Evolutionary conservation across 2,888 invertebrate genomes (phyloP).

Genomic region (Lasioglossum marginatum): DNA sequence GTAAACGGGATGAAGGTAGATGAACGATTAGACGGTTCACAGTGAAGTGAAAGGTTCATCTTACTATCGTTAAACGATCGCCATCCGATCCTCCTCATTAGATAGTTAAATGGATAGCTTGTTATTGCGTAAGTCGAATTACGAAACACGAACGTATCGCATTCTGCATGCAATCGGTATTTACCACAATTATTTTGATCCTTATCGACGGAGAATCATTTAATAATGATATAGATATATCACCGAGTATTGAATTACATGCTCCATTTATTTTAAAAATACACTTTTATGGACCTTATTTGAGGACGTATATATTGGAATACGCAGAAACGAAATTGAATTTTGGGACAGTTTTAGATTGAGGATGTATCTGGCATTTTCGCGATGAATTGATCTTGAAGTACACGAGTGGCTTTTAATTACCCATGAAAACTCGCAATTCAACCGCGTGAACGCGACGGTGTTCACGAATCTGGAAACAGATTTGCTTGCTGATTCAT

Average conservation of each 20-base stretch:
- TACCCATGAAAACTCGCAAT: constrained; percentile 10
- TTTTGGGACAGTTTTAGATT: background rate
- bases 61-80: constrained; percentile 33
- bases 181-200: constrained; percentile 47
- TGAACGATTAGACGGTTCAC: constrained; percentile 14
- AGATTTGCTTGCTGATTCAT: constrained; percentile 11
- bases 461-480: constrained; percentile 10
- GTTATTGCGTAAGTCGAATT: constrained; percentile 44
- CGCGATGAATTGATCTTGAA: constrained; percentile 23
- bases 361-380: background rate
- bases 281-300: no score
- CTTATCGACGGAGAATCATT: background rate
- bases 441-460: background rate
- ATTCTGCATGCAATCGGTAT: constrained; percentile 47
- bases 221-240: background rate
- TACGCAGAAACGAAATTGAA: background rate
- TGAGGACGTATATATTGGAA: background rate
- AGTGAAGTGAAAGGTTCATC: constrained; percentile 25
- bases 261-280: background rate
- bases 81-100: constrained; percentile 42
- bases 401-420: background rate
- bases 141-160: constrained; percentile 35
- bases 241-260: background rate
- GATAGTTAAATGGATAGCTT: constrained; percentile 29
- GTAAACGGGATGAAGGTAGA: constrained; percentile 15